Evolutionary conservation across 2,888 invertebrate species (phyloP).

Genomic region (Ephialtes manifestator): DNA sequence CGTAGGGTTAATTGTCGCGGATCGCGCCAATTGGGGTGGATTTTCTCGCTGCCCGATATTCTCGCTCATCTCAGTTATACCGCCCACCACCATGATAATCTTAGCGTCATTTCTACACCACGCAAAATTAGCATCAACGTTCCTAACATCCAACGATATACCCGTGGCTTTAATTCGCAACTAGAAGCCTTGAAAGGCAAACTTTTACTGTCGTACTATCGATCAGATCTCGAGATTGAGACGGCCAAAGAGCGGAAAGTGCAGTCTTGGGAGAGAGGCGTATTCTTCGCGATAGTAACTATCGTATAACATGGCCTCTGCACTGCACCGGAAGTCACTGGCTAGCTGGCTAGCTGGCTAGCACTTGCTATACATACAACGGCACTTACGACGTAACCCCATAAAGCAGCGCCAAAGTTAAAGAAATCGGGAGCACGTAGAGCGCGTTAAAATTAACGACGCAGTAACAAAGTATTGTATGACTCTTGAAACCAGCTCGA

Average conservation of each 20-base stretch:
- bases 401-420: conserved; percentile 77
- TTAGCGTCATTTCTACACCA: conserved; percentile 77
- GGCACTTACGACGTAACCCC: conserved; percentile 65
- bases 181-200: not conserved
- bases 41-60: conserved; percentile 28
- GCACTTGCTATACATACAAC: conserved; percentile 39
- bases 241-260: conserved; percentile 17
- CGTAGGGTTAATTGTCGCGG: conserved; percentile 59
- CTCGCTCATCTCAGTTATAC: conserved; percentile 40
- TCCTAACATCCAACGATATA: not conserved
- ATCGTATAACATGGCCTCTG: conserved; percentile 29
- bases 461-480: conserved; percentile 84
- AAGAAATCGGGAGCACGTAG: conserved; percentile 84
- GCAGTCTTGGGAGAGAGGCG: not conserved
- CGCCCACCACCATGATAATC: conserved; percentile 80
- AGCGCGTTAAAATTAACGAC: conserved; percentile 85
- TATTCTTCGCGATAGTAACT: not conserved
- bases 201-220: conserved; percentile 14
- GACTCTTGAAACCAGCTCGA: conserved; percentile 72
- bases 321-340: conserved; percentile 14
- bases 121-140: conserved; percentile 65
- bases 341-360: not conserved
- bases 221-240: conserved; percentile 32
- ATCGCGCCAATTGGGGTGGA: conserved; percentile 56
- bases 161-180: not conserved